Evolutionary conservation across 2,797 vertebrate genomes (phyloP).

Genomic region (Alosa sapidissima): DNA sequence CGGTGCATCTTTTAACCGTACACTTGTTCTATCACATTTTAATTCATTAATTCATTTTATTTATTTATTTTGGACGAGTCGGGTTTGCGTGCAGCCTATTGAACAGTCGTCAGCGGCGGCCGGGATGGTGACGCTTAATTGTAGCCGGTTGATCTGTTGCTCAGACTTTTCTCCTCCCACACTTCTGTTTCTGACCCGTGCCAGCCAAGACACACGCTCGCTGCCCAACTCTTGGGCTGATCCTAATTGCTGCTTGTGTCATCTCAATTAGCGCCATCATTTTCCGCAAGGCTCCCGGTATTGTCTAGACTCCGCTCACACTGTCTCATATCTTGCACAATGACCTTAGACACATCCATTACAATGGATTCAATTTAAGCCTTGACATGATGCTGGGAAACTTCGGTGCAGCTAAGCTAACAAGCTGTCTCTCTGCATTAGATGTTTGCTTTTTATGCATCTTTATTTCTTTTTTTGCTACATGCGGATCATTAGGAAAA

Average conservation of each 20-base stretch:
- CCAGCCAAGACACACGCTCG: not conserved
- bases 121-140: not conserved
- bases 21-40: not conserved
- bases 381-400: conserved; percentile 35
- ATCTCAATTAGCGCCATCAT: conserved; percentile 34
- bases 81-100: not conserved
- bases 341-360: conserved; percentile 30
- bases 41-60: not conserved
- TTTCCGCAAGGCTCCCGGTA: conserved; percentile 5
- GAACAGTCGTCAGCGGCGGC: not conserved
- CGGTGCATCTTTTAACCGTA: not conserved
- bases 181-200: conserved; percentile 13
- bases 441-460: not conserved
- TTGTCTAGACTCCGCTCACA: conserved; percentile 9
- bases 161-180: not conserved
- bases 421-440: not conserved
- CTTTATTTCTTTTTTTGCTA: not conserved
- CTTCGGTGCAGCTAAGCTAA: conserved; percentile 35
- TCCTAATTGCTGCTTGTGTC: conserved; percentile 17
- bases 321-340: not conserved
- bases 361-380: conserved; percentile 35
- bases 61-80: not conserved
- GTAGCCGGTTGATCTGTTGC: not conserved
- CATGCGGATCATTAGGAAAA: not conserved
- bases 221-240: not conserved